Evolutionary conservation across 2,797 vertebrate species (phyloP).

Genomic region (Tamandua tetradactyla): DNA sequence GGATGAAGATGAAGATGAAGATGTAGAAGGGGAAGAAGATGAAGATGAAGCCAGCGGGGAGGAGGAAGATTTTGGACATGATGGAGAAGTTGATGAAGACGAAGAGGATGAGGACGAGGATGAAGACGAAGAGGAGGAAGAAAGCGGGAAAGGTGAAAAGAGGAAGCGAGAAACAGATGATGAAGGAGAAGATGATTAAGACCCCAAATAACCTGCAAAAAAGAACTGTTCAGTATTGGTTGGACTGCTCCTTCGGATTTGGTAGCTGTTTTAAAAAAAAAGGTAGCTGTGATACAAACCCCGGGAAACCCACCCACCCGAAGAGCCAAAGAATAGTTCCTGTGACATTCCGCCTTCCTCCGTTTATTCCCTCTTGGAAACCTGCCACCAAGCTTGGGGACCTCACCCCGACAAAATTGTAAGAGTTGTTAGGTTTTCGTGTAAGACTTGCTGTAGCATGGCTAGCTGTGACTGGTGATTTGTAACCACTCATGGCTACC

Average conservation of each 20-base stretch:
- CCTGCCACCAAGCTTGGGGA: constrained; percentile 86
- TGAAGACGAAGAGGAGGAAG: constrained; percentile 90
- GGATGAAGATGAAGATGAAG: constrained; percentile 89
- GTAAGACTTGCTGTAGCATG: constrained; percentile 93
- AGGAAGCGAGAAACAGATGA: constrained; percentile 95
- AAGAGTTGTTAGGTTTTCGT: constrained; percentile 87
- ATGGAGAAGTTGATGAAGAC: constrained; percentile 91
- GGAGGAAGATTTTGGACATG: constrained; percentile 89
- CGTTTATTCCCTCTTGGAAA: constrained; percentile 89
- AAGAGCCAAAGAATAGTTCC: constrained; percentile 91
- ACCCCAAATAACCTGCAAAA: constrained; percentile 82
- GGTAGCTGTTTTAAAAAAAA: constrained; percentile 82
- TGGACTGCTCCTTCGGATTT: constrained; percentile 89
- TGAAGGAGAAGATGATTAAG: constrained; percentile 92
- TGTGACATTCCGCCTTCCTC: constrained; percentile 92
- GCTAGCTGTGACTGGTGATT: constrained; percentile 88
- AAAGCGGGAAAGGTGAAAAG: constrained; percentile 91
- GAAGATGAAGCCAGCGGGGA: constrained; percentile 93
- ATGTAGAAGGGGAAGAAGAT: constrained; percentile 91
- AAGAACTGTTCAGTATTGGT: constrained; percentile 92
- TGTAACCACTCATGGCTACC: constrained; percentile 90
- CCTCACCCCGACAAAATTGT: constrained; percentile 78
- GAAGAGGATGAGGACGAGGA: constrained; percentile 92
- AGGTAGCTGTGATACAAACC: constrained; percentile 81
- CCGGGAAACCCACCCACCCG: constrained; percentile 86